These are phyloP conservation scores for Lithophane semibrunnea DNA, from an alignment of 2,888 invertebrate species.

Conservation along the genomic window DNA sequence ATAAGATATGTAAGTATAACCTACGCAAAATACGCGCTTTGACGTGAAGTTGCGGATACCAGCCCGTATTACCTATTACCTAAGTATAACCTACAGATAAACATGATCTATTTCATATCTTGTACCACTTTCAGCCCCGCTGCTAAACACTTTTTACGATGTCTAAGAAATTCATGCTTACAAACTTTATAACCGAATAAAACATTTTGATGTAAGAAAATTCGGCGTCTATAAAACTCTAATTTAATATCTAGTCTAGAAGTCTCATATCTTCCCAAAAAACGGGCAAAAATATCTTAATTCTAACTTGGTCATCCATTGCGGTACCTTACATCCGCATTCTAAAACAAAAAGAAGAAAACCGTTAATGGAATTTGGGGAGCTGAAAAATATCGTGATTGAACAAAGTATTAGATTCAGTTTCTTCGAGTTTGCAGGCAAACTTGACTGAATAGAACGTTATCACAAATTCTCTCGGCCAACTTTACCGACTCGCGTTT, in stretches of 20 bases:
- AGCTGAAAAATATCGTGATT: slow-evolving; percentile 48
- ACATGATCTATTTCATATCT: neutral
- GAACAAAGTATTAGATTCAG: slow-evolving; percentile 65
- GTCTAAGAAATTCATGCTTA: slow-evolving; percentile 25
- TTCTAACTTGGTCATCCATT: slow-evolving; percentile 7
- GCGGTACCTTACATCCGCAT: slow-evolving; percentile 7
- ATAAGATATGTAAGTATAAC: neutral
- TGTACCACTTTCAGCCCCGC: too few relatives aligned
- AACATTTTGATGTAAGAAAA: slow-evolving; percentile 54
- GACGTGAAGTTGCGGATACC: too few relatives aligned
- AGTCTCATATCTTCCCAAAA: neutral
- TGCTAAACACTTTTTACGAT: slow-evolving; percentile 37
- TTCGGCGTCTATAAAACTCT: slow-evolving; percentile 41
- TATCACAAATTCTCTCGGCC: slow-evolving; percentile 73
- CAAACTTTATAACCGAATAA: slow-evolving; percentile 56
- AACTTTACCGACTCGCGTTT: slow-evolving; percentile 77
- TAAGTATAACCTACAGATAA: neutral
- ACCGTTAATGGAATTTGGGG: slow-evolving; percentile 49
- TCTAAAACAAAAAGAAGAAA: slow-evolving; percentile 25
- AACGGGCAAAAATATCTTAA: neutral
- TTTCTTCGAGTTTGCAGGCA: slow-evolving; percentile 71
- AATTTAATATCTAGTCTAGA: slow-evolving; percentile 21
- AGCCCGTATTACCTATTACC: too few relatives aligned
- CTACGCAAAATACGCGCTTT: too few relatives aligned
- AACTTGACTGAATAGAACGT: slow-evolving; percentile 75